phyloP scores from a whole-genome alignment of 2,113 vertebrate species.

The Aptenodytes forsteri region DNA sequence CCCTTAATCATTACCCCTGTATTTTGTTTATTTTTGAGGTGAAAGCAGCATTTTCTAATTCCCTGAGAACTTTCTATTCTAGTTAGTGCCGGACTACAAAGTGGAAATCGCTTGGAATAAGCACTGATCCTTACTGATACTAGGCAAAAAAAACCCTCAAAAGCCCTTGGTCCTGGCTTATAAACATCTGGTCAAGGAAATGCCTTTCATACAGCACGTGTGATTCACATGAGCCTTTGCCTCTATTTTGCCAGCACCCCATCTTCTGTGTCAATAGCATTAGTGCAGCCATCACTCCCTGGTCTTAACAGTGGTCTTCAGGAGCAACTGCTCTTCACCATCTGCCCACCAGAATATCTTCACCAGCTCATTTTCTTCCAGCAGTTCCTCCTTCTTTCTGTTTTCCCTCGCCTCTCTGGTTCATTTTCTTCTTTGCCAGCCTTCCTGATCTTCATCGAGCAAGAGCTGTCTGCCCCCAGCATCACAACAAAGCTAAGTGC shows the following conservation, averaged over 20 bases:
- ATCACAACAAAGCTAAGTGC: not conserved
- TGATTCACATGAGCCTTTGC: not conserved
- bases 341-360: not conserved
- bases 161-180: not conserved
- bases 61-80: not conserved
- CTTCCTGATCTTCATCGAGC: not conserved
- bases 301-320: not conserved
- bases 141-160: not conserved
- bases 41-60: not conserved
- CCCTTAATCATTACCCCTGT: not conserved
- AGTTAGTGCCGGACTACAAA: not conserved
- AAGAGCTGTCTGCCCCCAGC: not conserved
- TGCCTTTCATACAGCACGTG: not conserved
- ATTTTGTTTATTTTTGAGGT: not conserved
- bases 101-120: not conserved
- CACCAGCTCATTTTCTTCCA: not conserved
- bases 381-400: not conserved
- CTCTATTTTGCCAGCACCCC: not conserved
- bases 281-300: not conserved
- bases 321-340: not conserved
- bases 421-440: not conserved
- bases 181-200: not conserved
- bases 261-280: not conserved
- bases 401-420: not conserved
- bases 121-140: not conserved